Conservation (phyloP, 2,888 invertebrate species). For the Plebejus melissa region DNA sequence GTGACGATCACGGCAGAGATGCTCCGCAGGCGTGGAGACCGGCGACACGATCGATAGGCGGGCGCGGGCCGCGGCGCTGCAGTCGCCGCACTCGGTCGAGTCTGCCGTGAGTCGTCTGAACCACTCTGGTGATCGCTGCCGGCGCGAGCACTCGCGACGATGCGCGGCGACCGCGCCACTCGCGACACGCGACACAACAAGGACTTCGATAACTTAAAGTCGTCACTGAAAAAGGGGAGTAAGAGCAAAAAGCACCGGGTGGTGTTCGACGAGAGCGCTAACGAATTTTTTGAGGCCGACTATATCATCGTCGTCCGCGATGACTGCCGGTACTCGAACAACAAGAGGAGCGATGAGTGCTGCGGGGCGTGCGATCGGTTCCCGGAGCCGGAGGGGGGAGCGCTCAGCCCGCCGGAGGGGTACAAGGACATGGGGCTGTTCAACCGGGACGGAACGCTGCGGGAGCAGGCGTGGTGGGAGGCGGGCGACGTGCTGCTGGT, state of each 20-base stretch:
- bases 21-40: conserved; percentile 33
- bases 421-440: conserved; percentile 90
- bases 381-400: conserved; percentile 88
- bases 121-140: conserved; percentile 58
- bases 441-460: conserved; percentile 76
- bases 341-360: conserved; percentile 89
- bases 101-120: conserved; percentile 37
- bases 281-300: conserved; percentile 95
- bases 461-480: conserved; percentile 79
- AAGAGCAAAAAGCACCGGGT: conserved; percentile 88
- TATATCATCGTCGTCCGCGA: conserved; percentile 94
- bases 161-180: conserved; percentile 74
- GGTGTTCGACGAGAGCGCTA: conserved; percentile 92
- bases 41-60: conserved; percentile 59
- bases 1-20: conserved; percentile 31
- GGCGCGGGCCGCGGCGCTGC: conserved; percentile 69
- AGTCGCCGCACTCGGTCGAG: conserved; percentile 45
- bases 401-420: conserved; percentile 93
- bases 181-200: conserved; percentile 80
- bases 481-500: conserved; percentile 79
- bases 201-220: conserved; percentile 82
- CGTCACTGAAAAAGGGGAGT: conserved; percentile 86
- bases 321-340: conserved; percentile 89
- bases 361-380: conserved; percentile 75
- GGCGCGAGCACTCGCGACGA: conserved; percentile 64